Percentiles rank a stretch among this genome's conserved stretches.
phyloP scores from a whole-genome alignment of 2,113 vertebrate genomes.

The Zapus hudsonius region DNA sequence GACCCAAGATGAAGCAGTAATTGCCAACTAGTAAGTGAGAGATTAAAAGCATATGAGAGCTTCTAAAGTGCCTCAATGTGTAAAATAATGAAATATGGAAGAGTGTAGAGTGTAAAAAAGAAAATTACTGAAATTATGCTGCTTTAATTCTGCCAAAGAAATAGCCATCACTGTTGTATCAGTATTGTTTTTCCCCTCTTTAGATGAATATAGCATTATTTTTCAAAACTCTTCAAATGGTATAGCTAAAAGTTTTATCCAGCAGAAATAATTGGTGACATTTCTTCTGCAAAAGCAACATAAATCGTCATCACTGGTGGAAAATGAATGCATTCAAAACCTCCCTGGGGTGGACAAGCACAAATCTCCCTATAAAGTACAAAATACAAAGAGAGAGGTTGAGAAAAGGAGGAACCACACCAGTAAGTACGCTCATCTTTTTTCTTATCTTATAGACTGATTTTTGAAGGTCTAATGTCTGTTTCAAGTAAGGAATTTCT shows the following conservation, averaged over 20 bases:
- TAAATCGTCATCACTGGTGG: neutral
- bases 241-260: slow-evolving; percentile 27
- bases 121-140: slow-evolving; percentile 70
- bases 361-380: neutral
- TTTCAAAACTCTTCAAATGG: neutral
- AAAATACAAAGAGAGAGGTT: neutral
- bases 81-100: slow-evolving; percentile 80
- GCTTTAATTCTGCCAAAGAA: slow-evolving; percentile 67
- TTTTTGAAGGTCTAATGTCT: neutral
- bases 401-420: neutral
- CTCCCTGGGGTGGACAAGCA: neutral
- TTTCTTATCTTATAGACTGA: neutral
- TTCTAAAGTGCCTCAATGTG: slow-evolving; percentile 74
- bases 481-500: neutral
- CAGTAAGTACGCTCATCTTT: neutral
- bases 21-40: slow-evolving; percentile 78
- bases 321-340: slow-evolving; percentile 56
- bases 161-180: slow-evolving; percentile 58
- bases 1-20: slow-evolving; percentile 75
- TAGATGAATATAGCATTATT: slow-evolving; percentile 38
- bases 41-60: slow-evolving; percentile 80
- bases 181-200: slow-evolving; percentile 54
- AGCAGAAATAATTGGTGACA: slow-evolving; percentile 8
- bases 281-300: slow-evolving; percentile 13
- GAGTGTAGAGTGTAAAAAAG: too few relatives aligned